phyloP scores from a whole-genome alignment of 2,888 invertebrate genomes.

The Carcina quercana region DNA sequence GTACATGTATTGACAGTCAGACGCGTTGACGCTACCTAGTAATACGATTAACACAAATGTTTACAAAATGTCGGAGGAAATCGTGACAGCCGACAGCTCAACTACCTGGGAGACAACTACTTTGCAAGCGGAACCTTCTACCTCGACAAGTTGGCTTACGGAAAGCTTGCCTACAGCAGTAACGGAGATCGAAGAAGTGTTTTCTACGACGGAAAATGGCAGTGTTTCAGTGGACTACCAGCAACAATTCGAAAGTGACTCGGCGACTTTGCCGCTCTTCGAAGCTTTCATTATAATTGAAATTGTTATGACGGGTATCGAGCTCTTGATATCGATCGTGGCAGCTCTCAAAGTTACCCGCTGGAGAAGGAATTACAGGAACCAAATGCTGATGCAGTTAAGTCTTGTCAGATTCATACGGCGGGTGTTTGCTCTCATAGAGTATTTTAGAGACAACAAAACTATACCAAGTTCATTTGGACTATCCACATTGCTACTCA shows the following conservation, averaged over 20 bases:
- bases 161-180: slow-evolving; percentile 13
- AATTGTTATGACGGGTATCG: slow-evolving; percentile 53
- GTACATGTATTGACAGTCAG: slow-evolving; percentile 5
- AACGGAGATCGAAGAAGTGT: slow-evolving; percentile 12
- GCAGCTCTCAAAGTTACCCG: slow-evolving; percentile 48
- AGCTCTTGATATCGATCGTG: slow-evolving; percentile 41
- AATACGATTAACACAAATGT: slow-evolving; percentile 22
- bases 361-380: slow-evolving; percentile 62
- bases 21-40: not conserved
- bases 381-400: slow-evolving; percentile 62
- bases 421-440: slow-evolving; percentile 37
- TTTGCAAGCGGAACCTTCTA: slow-evolving; percentile 10
- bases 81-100: slow-evolving; percentile 18
- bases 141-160: slow-evolving; percentile 14
- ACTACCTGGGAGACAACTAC: no score
- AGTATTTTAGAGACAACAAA: slow-evolving; percentile 31
- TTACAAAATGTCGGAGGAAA: slow-evolving; percentile 33
- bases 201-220: slow-evolving; percentile 13
- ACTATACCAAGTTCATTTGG: slow-evolving; percentile 15
- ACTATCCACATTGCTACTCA: slow-evolving; percentile 23
- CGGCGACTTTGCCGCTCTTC: slow-evolving; percentile 25
- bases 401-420: slow-evolving; percentile 51
- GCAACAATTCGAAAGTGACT: slow-evolving; percentile 12
- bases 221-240: slow-evolving; percentile 14
- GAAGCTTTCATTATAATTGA: slow-evolving; percentile 46